Conservation (phyloP, 2,888 invertebrate species). For the Pyralis farinalis region DNA sequence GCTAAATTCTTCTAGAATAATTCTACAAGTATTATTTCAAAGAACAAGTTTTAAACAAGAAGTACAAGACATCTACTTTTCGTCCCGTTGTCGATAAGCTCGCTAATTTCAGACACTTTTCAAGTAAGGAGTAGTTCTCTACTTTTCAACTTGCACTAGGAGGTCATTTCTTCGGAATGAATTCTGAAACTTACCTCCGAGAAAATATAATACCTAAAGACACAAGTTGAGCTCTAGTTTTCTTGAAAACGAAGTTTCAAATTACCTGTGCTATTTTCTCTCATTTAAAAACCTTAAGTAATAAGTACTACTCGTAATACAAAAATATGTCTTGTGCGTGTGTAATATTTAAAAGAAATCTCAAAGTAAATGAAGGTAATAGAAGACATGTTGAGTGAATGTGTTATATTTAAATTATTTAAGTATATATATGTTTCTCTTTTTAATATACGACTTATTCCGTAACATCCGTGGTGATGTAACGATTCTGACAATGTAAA, state of each 20-base stretch:
- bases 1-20: not conserved
- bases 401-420: no score
- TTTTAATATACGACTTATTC: no score
- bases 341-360: no score
- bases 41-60: constrained; percentile 3
- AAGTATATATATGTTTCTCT: no score
- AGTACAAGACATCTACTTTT: constrained; percentile 1
- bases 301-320: no score
- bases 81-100: not conserved
- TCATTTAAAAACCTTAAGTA: not conserved
- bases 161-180: not conserved
- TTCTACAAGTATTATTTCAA: not conserved
- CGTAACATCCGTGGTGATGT: no score
- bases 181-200: not conserved
- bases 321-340: no score
- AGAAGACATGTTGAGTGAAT: no score
- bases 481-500: no score
- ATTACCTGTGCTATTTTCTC: not conserved
- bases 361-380: no score
- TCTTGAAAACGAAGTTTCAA: not conserved
- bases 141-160: not conserved
- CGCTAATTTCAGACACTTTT: not conserved
- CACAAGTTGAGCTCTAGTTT: not conserved
- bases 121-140: not conserved
- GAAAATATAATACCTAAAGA: not conserved